Evolutionary conservation across 2,888 invertebrate species (phyloP), one percentile per base, ranked within the genome.

Genomic region (Macrosiphum euphorbiae): DNA sequence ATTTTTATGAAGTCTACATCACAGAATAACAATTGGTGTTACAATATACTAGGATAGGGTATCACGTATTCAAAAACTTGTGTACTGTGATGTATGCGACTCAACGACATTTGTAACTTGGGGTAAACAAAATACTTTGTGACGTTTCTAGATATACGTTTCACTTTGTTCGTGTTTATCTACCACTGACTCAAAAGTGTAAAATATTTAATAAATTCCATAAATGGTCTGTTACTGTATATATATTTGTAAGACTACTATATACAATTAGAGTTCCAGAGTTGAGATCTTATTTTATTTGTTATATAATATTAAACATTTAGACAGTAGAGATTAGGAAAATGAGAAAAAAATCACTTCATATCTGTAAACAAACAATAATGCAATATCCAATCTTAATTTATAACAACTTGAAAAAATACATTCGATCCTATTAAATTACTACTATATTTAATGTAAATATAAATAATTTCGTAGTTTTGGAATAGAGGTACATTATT

Each of bases 21-120:
- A 44, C n/a, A 28, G 61, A 89, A 89, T 61, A 89, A 61, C 88
- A 88, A 88, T 55, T 58, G 55, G 26, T 24, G 41, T 55, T 41
- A 55, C 55, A 88, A 47, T 85, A 85, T 85, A 85, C 44, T 85
- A 85, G 35, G 47, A 61, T 78, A 61, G 89, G 20, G 61, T 90
- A 61, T 61, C 89, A 67, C 89, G 89, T 90, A 61, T 90, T 61
- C 44, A 24, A 61, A 67, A 90, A 90, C 61, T 90, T 90, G 44
- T 67, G 47, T 47, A 61, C 61, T 20, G 47, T 90, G 89, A 90
- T 90, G 89, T 47, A 90, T 61, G 89, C 4, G 10, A 47, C 61
- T n/a, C 35, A 47, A 41, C 28, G 55, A 55, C 88, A 52, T 88
- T 41, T 88, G 88, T 13, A 90, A 90, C 89, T 90, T 47, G 44